phyloP scores from a whole-genome alignment of 1,140 invertebrate species.

The Drosophila nasuta region DNA sequence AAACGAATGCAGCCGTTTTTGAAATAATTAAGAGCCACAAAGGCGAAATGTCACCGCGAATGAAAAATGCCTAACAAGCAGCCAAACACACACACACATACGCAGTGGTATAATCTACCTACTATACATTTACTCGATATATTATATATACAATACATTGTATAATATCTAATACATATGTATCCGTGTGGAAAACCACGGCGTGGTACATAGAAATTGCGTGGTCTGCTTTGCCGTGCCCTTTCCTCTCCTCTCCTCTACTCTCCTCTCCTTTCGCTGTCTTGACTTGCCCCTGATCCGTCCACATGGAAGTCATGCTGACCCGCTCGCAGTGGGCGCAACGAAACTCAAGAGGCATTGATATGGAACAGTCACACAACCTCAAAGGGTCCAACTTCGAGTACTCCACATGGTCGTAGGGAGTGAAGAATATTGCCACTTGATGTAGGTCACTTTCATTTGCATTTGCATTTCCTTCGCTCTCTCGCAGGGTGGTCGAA shows the following conservation, averaged over 20 bases:
- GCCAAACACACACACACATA: slow-evolving; percentile 48
- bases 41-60: slow-evolving; percentile 80
- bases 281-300: slow-evolving; percentile 3
- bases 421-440: slow-evolving; percentile 60
- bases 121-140: not conserved
- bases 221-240: slow-evolving; percentile 38
- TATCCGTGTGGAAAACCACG: slow-evolving; percentile 33
- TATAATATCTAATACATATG: slow-evolving; percentile 8
- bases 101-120: not conserved
- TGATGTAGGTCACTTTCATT: slow-evolving; percentile 83
- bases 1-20: slow-evolving; percentile 82
- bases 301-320: slow-evolving; percentile 62
- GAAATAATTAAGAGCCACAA: slow-evolving; percentile 83
- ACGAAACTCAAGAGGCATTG: slow-evolving; percentile 64
- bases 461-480: slow-evolving; percentile 31
- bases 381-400: slow-evolving; percentile 17
- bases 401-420: slow-evolving; percentile 42
- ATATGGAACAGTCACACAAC: slow-evolving; percentile 46
- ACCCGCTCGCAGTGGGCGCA: slow-evolving; percentile 58
- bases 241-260: not conserved
- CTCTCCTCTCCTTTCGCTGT: not conserved
- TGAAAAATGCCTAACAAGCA: slow-evolving; percentile 80
- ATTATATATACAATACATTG: slow-evolving; percentile 5
- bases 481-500: slow-evolving; percentile 58
- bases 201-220: slow-evolving; percentile 46